A percentile compares a stretch with the other conserved stretches of the same genome.
Evolutionary conservation across 92 coral and sea anemone species (phyloP).

Genomic region (Heteractis magnifica): DNA sequence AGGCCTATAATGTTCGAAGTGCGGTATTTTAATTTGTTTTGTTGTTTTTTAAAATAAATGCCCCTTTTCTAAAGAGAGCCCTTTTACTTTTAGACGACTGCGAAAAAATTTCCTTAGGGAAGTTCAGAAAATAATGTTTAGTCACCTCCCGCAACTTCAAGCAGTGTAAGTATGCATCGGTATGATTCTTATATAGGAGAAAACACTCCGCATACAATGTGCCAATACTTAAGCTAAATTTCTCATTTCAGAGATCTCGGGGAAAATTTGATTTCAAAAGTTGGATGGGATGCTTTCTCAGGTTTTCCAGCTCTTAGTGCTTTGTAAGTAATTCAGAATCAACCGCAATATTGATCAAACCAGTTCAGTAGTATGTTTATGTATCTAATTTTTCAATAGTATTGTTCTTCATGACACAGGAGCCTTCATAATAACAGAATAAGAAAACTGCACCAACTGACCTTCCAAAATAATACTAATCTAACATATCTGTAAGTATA

Average conservation of each 20-base stretch:
- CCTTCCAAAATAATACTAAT: constrained; percentile 39
- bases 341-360: too few species aligned
- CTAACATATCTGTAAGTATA: constrained; percentile 36
- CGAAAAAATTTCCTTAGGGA: neutral
- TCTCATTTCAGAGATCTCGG: constrained; percentile 37
- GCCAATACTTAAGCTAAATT: neutral
- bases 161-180: neutral
- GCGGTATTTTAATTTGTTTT: neutral
- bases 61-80: neutral
- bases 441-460: constrained; percentile 5
- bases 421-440: constrained; percentile 43
- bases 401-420: constrained; percentile 3
- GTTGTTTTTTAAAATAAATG: neutral
- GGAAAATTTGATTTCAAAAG: constrained; percentile 24
- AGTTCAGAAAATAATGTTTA: neutral
- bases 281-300: constrained; percentile 19
- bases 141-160: neutral
- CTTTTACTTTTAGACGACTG: neutral
- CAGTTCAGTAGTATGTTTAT: neutral
- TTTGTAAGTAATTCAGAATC: constrained; percentile 19
- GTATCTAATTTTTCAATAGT: neutral
- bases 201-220: neutral
- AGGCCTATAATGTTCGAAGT: neutral
- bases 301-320: constrained; percentile 19
- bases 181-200: too few species aligned